Base-by-base conservation (phyloP, 1,140 invertebrate genomes). In the Drosophila santomea region DNA sequence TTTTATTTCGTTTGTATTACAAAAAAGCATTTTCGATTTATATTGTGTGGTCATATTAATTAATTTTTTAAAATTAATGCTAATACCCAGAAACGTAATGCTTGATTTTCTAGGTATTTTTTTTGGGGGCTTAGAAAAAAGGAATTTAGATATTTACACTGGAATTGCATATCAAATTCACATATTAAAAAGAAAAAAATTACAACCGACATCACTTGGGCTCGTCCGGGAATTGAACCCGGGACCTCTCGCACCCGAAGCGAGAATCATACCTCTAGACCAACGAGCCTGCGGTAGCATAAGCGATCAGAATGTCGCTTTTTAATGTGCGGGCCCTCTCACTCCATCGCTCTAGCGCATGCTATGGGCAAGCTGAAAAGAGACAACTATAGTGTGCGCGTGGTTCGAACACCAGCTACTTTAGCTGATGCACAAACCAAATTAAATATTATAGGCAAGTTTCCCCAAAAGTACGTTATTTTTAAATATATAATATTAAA, bases 201-300 rank as follows among this genome's bases (percentile, higher is more conserved):
- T 47, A 50, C 23, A 41, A 56, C 52, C 28, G 25, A 48, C 63
- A 20, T 47, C 59, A 48, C 61, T 80, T 91, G 95, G 95, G 95
- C 95, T 95, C 95, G 94, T 95, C 95, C 95, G 95, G 95, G 95
- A 96, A 95, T 96, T 95, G 95, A 96, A 96, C 95, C 95, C 95
- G 95, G 95, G 95, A 96, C 95, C 95, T 95, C 95, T 95, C 95
- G 95, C 95, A 96, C 95, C 95, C 95, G 94, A 96, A 96, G 95
- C 95, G 83, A 88, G 84, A 88, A 88, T 88, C 84, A 88, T 88
- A 88, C 84, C 84, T 88, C 84, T 88, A 88, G 84, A 88, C 84
- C 84, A 88, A 88, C 84, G 84, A 88, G 84, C 84, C 84, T 17
- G 73, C 83, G 88, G 68, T 77, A 77, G 44, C 43, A 50, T 38